These are phyloP conservation scores for Sebastes itinus DNA, from an alignment of 2,797 vertebrate genomes.

Conservation along the genomic window DNA sequence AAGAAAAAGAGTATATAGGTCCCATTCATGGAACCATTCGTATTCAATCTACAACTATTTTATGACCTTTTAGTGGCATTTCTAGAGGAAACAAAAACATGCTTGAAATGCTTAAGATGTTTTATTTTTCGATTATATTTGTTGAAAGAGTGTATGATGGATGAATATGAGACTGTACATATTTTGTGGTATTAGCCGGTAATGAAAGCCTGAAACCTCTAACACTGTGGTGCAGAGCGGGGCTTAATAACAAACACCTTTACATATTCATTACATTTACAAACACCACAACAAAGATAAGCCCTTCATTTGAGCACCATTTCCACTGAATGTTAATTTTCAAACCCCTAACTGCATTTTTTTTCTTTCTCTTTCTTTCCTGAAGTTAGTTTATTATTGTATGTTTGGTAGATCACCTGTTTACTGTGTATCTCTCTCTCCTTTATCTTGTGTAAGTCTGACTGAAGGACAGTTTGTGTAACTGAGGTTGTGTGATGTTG, in stretches of 20 bases:
- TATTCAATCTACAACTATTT: background rate
- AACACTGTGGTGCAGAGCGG: background rate
- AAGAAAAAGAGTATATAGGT: background rate
- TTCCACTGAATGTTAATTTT: background rate
- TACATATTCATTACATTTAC: slow-evolving; percentile 14
- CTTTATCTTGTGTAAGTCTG: background rate
- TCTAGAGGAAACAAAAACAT: background rate
- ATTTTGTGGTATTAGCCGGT: background rate
- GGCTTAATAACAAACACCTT: background rate
- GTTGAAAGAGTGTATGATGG: background rate
- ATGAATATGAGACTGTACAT: background rate
- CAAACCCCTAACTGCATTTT: background rate
- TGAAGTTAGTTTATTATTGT: background rate
- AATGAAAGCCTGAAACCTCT: background rate
- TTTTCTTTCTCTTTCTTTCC: background rate
- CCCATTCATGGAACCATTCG: background rate
- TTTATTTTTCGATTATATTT: background rate
- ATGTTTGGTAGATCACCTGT: background rate
- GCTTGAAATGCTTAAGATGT: background rate
- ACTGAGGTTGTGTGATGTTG: no score
- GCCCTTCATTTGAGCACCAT: background rate
- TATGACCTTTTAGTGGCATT: background rate
- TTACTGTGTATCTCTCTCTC: background rate
- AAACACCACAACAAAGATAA: slow-evolving; percentile 1
- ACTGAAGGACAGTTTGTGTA: background rate